Conservation (phyloP, 30 jellyfish, hydroid and myxozoan species). For the Pseudorhiza aurosa region DNA sequence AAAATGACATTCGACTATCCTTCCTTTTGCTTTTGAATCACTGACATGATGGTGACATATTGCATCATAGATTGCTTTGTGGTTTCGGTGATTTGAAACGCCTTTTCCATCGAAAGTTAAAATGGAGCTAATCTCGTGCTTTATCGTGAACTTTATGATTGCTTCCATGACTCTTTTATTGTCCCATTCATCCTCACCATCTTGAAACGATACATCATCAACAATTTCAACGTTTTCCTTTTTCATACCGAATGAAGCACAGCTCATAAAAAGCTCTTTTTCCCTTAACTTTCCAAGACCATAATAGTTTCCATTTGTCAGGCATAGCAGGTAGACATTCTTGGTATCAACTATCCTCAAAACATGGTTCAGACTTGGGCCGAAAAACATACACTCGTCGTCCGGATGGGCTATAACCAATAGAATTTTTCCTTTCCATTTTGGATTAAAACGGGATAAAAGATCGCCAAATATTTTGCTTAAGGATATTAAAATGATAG, state of each 20-base stretch:
- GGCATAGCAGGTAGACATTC: constrained; percentile 51
- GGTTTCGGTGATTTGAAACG: constrained; percentile 80
- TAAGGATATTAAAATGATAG: no score
- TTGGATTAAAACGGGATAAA: background rate
- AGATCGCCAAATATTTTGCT: background rate
- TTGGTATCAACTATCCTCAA: constrained; percentile 11
- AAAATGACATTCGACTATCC: background rate
- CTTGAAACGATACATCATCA: constrained; percentile 55
- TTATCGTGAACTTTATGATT: background rate
- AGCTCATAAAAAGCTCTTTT: constrained; percentile 48
- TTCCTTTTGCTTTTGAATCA: background rate
- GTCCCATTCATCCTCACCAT: constrained; percentile 67
- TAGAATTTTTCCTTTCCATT: constrained; percentile 44
- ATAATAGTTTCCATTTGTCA: constrained; percentile 79
- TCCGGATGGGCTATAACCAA: constrained; percentile 93
- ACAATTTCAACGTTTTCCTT: constrained; percentile 26
- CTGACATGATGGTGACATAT: background rate
- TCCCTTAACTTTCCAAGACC: constrained; percentile 70
- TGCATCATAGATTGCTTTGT: constrained; percentile 43
- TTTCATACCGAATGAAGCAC: constrained; percentile 44
- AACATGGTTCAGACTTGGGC: constrained; percentile 50
- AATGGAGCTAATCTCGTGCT: constrained; percentile 8
- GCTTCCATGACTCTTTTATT: constrained; percentile 9
- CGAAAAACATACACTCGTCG: constrained; percentile 93
- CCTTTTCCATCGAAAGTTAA: constrained; percentile 74